phyloP scores from a whole-genome alignment of 2,113 vertebrate genomes.

The Excalfactoria chinensis region DNA sequence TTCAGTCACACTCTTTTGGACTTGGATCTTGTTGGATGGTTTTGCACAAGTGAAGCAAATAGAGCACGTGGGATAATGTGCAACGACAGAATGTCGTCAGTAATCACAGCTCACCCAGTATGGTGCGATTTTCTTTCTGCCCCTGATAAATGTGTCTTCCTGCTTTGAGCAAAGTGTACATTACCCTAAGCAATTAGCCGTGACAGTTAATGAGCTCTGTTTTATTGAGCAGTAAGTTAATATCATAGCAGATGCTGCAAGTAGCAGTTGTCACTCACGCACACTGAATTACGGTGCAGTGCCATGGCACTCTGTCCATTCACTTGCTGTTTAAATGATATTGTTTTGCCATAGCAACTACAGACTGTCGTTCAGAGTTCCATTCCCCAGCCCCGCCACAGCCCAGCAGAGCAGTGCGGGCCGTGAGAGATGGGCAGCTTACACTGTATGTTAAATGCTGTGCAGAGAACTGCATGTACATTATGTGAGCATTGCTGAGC shows the following conservation, averaged over 20 bases:
- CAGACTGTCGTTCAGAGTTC: not conserved
- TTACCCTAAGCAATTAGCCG: not conserved
- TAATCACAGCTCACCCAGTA: not conserved
- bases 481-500: not conserved
- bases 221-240: not conserved
- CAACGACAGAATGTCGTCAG: not conserved
- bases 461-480: not conserved
- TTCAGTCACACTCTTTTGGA: not conserved
- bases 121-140: not conserved
- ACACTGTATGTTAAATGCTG: not conserved
- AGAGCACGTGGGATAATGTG: fast-evolving
- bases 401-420: not conserved
- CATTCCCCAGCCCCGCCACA: not conserved
- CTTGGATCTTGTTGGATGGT: not conserved
- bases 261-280: not conserved
- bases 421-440: not conserved
- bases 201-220: not conserved
- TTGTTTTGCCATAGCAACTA: not conserved
- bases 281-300: not conserved
- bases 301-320: not conserved
- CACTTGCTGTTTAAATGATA: not conserved
- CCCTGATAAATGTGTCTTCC: not conserved
- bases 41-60: not conserved
- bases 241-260: not conserved
- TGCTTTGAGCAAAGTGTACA: not conserved